Percentiles rank a stretch among this genome's conserved stretches.
phyloP scores from a whole-genome alignment of 1,140 invertebrate species.

The Globodera ellingtonae region DNA sequence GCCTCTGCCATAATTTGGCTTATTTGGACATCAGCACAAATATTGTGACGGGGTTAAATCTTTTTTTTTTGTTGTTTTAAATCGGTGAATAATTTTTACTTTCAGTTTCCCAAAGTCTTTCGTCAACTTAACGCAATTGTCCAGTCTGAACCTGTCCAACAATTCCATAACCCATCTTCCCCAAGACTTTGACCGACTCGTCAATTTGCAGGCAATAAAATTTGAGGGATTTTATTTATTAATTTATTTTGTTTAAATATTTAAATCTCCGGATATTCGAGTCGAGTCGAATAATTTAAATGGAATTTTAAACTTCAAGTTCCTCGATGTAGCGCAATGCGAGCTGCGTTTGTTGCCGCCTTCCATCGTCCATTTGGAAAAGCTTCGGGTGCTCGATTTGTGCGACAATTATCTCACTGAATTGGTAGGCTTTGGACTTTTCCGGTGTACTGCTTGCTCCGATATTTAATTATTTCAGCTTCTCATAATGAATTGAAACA shows the following conservation, averaged over 20 bases:
- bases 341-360: slow-evolving; percentile 86
- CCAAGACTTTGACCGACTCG: slow-evolving; percentile 88
- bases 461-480: neutral
- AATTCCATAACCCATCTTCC: slow-evolving; percentile 91
- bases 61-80: neutral
- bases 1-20: slow-evolving; percentile 65
- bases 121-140: slow-evolving; percentile 87
- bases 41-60: slow-evolving; percentile 40
- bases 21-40: slow-evolving; percentile 51
- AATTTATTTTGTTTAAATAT: neutral
- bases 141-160: slow-evolving; percentile 91
- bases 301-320: slow-evolving; percentile 64
- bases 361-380: slow-evolving; percentile 81
- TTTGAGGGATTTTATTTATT: neutral
- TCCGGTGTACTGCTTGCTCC: neutral
- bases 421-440: slow-evolving; percentile 69
- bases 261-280: neutral
- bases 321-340: slow-evolving; percentile 92
- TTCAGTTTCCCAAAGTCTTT: slow-evolving; percentile 81
- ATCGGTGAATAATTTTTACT: neutral
- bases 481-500: too few species aligned
- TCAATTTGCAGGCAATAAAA: slow-evolving; percentile 74
- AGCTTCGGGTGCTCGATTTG: slow-evolving; percentile 88
- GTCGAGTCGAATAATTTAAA: neutral
- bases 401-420: slow-evolving; percentile 97